phyloP scores from a whole-genome alignment of 1,140 invertebrate genomes.

The Drosophila fuyamai region DNA sequence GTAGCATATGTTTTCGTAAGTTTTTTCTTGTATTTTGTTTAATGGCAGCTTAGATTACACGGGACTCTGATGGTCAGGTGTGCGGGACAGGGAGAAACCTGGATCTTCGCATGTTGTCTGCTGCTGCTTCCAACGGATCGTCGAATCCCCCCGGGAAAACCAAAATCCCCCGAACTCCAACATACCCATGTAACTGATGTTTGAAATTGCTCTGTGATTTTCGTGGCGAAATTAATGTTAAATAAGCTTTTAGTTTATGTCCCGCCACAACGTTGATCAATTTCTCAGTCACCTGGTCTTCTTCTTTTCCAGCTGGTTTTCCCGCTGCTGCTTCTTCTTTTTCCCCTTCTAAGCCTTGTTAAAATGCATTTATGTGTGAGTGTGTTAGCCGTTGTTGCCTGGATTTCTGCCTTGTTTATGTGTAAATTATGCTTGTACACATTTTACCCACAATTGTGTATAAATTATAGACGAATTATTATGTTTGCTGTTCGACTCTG shows the following conservation, averaged over 20 bases:
- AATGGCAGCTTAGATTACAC: slow-evolving; percentile 83
- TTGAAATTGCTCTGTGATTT: slow-evolving; percentile 82
- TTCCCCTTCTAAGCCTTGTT: slow-evolving; percentile 27
- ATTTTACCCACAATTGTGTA: slow-evolving; percentile 82
- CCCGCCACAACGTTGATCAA: slow-evolving; percentile 80
- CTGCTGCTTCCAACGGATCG: slow-evolving; percentile 56
- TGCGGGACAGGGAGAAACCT: slow-evolving; percentile 4
- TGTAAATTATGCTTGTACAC: slow-evolving; percentile 83
- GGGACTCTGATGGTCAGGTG: slow-evolving; percentile 40
- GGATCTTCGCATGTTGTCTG: slow-evolving; percentile 69
- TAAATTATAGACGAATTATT: slow-evolving; percentile 82
- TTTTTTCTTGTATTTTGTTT: slow-evolving; percentile 83
- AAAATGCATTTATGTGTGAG: slow-evolving; percentile 14
- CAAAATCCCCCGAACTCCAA: background rate
- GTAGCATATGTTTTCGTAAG: slow-evolving; percentile 83
- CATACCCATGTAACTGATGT: slow-evolving; percentile 71
- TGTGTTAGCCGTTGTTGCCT: slow-evolving; percentile 52
- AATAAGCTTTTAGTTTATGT: slow-evolving; percentile 84
- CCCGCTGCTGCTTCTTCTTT: slow-evolving; percentile 21
- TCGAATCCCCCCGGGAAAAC: slow-evolving; percentile 7
- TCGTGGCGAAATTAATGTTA: slow-evolving; percentile 83
- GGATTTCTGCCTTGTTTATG: slow-evolving; percentile 71
- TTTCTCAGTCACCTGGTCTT: slow-evolving; percentile 79
- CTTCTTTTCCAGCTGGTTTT: slow-evolving; percentile 31
- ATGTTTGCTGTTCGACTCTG: slow-evolving; percentile 53